Percentiles rank a stretch among this genome's conserved stretches.
phyloP scores from a whole-genome alignment of 2,797 vertebrate species.

The Sphaeramia orbicularis region DNA sequence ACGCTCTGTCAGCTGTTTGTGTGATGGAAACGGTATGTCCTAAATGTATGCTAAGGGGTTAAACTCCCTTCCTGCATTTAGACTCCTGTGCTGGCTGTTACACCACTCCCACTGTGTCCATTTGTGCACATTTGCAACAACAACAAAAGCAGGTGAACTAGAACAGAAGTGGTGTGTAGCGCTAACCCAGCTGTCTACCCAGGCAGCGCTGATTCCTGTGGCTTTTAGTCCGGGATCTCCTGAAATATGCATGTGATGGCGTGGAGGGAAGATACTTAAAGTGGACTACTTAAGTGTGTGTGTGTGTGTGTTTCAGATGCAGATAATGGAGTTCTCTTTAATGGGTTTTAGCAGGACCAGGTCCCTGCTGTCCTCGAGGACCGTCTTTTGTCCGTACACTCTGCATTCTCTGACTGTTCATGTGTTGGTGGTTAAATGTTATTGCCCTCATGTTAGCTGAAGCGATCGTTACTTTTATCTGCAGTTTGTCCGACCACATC shows the following conservation, averaged over 20 bases:
- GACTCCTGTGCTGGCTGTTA: no score
- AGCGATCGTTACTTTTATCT: slow-evolving; percentile 11
- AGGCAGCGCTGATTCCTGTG: slow-evolving; percentile 80
- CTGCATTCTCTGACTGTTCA: slow-evolving; percentile 23
- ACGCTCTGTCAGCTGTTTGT: no score
- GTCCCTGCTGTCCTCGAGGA: slow-evolving; percentile 50
- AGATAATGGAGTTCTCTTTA: slow-evolving; percentile 70
- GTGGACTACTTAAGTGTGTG: slow-evolving; percentile 67
- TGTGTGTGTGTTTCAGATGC: slow-evolving; percentile 53
- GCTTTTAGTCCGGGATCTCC: slow-evolving; percentile 77
- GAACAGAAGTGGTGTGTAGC: slow-evolving; percentile 75
- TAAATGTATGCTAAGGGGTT: no score
- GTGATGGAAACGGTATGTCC: no score
- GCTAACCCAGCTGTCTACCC: slow-evolving; percentile 79
- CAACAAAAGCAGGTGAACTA: slow-evolving; percentile 72
- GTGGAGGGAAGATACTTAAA: slow-evolving; percentile 78
- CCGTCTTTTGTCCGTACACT: slow-evolving; percentile 24
- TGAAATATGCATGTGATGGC: slow-evolving; percentile 82
- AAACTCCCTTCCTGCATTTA: no score
- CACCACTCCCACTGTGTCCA: no score
- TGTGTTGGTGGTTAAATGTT: slow-evolving; percentile 47
- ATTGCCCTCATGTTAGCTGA: slow-evolving; percentile 18
- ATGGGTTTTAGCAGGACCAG: slow-evolving; percentile 51
- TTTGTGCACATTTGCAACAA: slow-evolving; percentile 50
- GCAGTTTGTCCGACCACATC: slow-evolving; percentile 20